Evolutionary conservation across 2,797 vertebrate species (phyloP).

Genomic region (Megalops cyprinoides): DNA sequence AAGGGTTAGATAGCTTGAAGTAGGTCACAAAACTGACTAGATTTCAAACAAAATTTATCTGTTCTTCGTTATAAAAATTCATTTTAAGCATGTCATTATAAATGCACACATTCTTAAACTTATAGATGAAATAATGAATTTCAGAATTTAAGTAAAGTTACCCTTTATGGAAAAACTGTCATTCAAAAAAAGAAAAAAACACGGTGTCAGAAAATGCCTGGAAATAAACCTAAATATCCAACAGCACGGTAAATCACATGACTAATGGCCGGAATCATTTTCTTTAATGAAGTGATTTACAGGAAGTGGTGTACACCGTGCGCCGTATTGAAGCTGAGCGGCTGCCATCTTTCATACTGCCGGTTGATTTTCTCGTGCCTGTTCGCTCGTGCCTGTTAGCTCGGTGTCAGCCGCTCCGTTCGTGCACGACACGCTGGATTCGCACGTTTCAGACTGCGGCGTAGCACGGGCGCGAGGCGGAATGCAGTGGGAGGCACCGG

Average conservation of each 20-base stretch:
- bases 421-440: neutral
- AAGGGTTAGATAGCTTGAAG: neutral
- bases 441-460: neutral
- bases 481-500: conserved; percentile 64
- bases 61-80: too few relatives aligned
- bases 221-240: too few relatives aligned
- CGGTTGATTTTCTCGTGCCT: too few relatives aligned
- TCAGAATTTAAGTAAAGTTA: neutral
- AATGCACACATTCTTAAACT: neutral
- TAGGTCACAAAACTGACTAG: neutral
- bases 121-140: neutral
- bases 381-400: neutral
- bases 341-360: too few relatives aligned
- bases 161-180: neutral
- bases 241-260: too few relatives aligned
- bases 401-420: conserved; percentile 1
- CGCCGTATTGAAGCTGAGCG: too few relatives aligned
- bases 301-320: too few relatives aligned
- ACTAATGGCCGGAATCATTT: too few relatives aligned
- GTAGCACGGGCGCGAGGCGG: conserved; percentile 44
- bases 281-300: too few relatives aligned
- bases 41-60: neutral
- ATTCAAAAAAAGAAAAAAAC: too few relatives aligned
- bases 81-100: too few relatives aligned
- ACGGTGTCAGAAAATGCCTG: too few relatives aligned